phyloP scores from a whole-genome alignment of 2,113 vertebrate species.

The Nestor notabilis region DNA sequence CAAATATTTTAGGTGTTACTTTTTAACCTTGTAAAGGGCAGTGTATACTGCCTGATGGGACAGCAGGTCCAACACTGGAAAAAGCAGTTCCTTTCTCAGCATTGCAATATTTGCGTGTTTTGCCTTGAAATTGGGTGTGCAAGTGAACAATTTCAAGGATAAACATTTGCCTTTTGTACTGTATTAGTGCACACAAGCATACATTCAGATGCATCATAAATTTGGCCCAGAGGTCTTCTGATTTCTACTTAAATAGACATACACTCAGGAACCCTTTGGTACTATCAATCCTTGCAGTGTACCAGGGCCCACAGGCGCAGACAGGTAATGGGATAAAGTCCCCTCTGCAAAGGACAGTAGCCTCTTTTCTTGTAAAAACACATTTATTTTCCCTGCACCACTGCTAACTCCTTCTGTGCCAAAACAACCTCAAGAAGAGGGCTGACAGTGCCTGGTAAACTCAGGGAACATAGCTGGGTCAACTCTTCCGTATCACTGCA shows the following conservation, averaged over 20 bases:
- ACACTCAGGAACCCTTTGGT: background rate
- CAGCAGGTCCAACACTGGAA: background rate
- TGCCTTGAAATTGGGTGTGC: background rate
- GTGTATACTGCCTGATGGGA: background rate
- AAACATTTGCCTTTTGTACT: background rate
- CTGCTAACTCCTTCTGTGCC: background rate
- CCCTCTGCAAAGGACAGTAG: rapidly evolving
- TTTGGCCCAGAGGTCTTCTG: background rate
- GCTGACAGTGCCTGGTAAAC: background rate
- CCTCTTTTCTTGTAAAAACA: background rate
- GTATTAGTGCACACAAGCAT: background rate
- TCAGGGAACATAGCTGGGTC: background rate
- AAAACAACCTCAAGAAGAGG: background rate
- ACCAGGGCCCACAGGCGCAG: background rate
- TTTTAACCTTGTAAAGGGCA: background rate
- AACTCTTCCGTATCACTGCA: background rate
- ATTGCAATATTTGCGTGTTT: background rate
- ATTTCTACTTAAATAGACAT: background rate
- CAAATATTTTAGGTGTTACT: background rate
- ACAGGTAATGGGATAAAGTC: background rate
- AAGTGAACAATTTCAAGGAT: background rate
- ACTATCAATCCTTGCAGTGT: rapidly evolving
- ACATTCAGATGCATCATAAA: background rate
- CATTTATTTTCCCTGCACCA: background rate
- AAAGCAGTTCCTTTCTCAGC: background rate